Evolutionary conservation across 2,888 invertebrate species (phyloP).

Genomic region (Biston betularia): DNA sequence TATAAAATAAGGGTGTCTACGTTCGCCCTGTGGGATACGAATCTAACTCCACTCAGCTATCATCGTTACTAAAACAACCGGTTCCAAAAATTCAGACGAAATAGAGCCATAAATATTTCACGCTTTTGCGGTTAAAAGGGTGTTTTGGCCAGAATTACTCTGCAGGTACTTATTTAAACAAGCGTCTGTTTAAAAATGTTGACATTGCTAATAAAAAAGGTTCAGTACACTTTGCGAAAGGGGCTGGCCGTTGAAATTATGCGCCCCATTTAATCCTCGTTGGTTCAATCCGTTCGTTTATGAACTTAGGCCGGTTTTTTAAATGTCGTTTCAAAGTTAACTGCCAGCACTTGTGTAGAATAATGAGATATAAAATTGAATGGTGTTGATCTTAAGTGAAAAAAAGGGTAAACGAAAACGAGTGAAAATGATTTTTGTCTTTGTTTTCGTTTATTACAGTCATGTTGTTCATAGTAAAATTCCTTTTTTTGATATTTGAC

Average conservation of each 20-base stretch:
- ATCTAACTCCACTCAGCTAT: too few relatives aligned
- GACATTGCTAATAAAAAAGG: conserved; percentile 59
- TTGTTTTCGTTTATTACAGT: too few relatives aligned
- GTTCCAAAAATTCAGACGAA: conserved; percentile 25
- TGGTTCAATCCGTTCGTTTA: conserved; percentile 49
- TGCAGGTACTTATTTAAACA: conserved; percentile 46
- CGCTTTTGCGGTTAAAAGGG: conserved; percentile 41
- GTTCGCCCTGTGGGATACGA: too few relatives aligned
- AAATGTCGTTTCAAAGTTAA: conserved; percentile 46
- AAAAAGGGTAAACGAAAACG: conserved; percentile 6
- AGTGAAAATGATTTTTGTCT: background rate
- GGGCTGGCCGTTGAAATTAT: conserved; percentile 46
- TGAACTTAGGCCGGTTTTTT: conserved; percentile 47
- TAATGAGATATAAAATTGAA: conserved; percentile 27
- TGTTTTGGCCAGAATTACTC: conserved; percentile 48
- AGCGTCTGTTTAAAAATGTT: conserved; percentile 53
- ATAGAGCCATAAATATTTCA: conserved; percentile 47
- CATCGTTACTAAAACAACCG: conserved; percentile 2
- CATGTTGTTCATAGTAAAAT: too few relatives aligned
- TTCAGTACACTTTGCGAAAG: conserved; percentile 47
- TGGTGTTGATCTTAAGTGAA: conserved; percentile 24
- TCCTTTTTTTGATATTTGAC: too few relatives aligned
- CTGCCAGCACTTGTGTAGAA: conserved; percentile 17
- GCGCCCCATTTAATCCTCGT: conserved; percentile 46
- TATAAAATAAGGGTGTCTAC: too few relatives aligned